Percentiles rank a stretch among this genome's conserved stretches.
Conservation (phyloP, 2,888 invertebrate species). For the Lamellibrachia satsuma region DNA sequence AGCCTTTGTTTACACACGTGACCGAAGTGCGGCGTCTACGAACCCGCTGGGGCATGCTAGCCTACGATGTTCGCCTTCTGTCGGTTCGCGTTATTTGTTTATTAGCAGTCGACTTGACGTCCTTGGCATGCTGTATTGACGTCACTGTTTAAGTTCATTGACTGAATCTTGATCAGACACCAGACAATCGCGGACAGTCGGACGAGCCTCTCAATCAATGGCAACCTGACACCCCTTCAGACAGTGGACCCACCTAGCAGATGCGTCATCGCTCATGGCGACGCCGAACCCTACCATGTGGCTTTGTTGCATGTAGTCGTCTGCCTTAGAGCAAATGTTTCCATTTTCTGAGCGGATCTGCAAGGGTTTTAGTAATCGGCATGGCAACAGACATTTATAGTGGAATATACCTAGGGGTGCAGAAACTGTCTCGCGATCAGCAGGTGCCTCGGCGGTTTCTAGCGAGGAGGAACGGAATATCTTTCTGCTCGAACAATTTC, state of each 20-base stretch:
- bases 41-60: neutral
- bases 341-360: neutral
- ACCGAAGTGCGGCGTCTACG: neutral
- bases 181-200: conserved; percentile 14
- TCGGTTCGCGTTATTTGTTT: neutral
- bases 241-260: conserved; percentile 9
- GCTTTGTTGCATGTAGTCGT: neutral
- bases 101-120: neutral
- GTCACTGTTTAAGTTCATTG: neutral
- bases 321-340: neutral
- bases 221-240: neutral
- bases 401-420: conserved; percentile 17
- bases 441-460: neutral
- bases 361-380: neutral
- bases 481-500: conserved; percentile 5
- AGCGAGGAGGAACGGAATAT: conserved; percentile 17
- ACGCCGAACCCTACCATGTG: neutral
- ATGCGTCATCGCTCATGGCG: neutral
- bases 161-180: neutral
- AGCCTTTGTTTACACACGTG: neutral
- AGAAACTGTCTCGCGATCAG: conserved; percentile 12
- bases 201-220: conserved; percentile 1
- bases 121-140: neutral
- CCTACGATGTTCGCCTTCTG: neutral
- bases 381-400: conserved; percentile 10